phyloP scores from a whole-genome alignment of 1,140 invertebrate species.

The Drosophila arizonae region DNA sequence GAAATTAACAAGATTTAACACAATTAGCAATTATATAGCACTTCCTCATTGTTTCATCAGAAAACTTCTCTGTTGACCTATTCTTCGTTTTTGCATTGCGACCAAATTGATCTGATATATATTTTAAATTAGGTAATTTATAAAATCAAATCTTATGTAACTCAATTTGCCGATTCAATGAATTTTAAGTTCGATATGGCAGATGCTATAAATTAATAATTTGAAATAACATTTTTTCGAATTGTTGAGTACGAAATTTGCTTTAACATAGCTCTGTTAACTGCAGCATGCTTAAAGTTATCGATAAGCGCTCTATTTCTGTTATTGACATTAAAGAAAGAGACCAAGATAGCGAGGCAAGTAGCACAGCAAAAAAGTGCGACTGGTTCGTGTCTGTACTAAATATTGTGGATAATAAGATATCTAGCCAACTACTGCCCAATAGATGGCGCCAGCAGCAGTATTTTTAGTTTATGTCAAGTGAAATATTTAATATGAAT shows the following conservation, averaged over 20 bases:
- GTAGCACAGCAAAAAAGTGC: conserved; percentile 1
- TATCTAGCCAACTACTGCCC: neutral
- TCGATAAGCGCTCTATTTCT: conserved; percentile 2
- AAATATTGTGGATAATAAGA: neutral
- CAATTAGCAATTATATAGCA: too few relatives aligned
- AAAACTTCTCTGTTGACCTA: too few relatives aligned
- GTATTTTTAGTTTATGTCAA: neutral
- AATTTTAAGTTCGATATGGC: too few relatives aligned
- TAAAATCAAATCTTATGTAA: too few relatives aligned
- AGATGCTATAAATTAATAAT: too few relatives aligned
- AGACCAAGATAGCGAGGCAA: neutral
- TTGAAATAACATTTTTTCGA: too few relatives aligned
- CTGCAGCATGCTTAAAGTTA: neutral
- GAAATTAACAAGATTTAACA: too few relatives aligned
- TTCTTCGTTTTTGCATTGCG: too few relatives aligned
- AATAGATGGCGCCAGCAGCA: conserved; percentile 32
- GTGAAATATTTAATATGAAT: neutral
- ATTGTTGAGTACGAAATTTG: neutral
- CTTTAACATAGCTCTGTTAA: neutral
- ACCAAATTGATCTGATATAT: too few relatives aligned
- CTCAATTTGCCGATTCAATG: too few relatives aligned
- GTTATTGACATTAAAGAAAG: conserved; percentile 16
- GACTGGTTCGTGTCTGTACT: conserved; percentile 13
- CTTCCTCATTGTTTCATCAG: too few relatives aligned
- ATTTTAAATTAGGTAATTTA: too few relatives aligned